Base-by-base conservation (phyloP, 2,888 invertebrate genomes). In the Tethea ocularis region DNA sequence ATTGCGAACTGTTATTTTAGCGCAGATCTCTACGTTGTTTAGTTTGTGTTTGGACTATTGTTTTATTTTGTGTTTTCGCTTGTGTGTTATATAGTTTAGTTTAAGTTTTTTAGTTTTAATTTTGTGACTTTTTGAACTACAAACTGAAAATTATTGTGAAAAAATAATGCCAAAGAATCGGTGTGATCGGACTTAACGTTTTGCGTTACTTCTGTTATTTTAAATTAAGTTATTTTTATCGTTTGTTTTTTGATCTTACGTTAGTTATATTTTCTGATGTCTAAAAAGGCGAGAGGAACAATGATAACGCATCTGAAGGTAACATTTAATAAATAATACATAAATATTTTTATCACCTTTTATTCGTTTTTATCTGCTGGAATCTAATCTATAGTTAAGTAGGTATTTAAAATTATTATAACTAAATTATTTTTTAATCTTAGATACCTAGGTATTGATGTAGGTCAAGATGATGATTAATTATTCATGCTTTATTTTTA, bases 281-380 rank as follows among this genome's bases (percentile, higher is more conserved):
- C 86, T 84, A 78, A 62, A 74, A 82, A 77, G 77, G 82, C 85
- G 82, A 86, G 81, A 89, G 89, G 86, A 91, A 92, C 90, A 82
- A 93, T 92, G 92, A 74, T 87, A 92, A 87, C 83, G 83, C 85
- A 85, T 66, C 74, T 83, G 80, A 90, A 92, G 93, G 93, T 93
- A 87, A 81, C 60, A 5, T n/a, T n/a, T 38, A n/a, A n/a, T 4
- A 33, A 10, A 10, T n/a, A n/a, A 29, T 10, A 7, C 10, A 29
- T 29, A 2, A n/a, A 1, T 38, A n/a, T n/a, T 38, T n/a, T 38
- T n/a, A 38, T 38, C n/a, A 38, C n/a, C 6, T 38, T 36, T 38
- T 1, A 1, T 6, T n/a, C 5, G 6, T 38, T 38, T 10, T 0
- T 38, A 4, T 5, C n/a, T 38, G 33, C 13, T 33, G 11, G 3